These are phyloP conservation scores for Psephotus haematonotus DNA, from an alignment of 2,113 vertebrate species.

Conservation along the genomic window DNA sequence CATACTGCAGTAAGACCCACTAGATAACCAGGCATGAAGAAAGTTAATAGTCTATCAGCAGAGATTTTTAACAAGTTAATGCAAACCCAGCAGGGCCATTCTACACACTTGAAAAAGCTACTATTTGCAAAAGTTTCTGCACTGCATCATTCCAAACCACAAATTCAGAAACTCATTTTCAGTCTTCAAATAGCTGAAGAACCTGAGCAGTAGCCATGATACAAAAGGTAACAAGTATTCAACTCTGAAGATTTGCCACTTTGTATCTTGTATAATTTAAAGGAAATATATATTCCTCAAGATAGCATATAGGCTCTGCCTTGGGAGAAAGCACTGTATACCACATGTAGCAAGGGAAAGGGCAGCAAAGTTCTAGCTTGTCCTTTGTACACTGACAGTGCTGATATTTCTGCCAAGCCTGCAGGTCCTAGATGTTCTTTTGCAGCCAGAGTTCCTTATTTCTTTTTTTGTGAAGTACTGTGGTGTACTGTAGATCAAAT, in stretches of 20 bases:
- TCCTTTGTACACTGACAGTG: rapidly evolving
- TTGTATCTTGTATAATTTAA: background rate
- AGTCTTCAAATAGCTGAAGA: background rate
- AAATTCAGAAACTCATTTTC: background rate
- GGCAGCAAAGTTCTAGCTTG: background rate
- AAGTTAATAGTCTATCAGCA: background rate
- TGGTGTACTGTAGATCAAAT: background rate
- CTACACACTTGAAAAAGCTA: background rate
- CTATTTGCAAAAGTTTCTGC: background rate
- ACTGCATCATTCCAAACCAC: background rate
- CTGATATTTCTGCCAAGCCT: background rate
- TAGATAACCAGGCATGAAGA: background rate
- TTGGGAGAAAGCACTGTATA: rapidly evolving
- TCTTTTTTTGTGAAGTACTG: background rate
- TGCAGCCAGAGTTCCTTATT: background rate
- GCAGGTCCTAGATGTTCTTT: background rate
- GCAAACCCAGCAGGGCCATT: background rate
- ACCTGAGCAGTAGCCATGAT: background rate
- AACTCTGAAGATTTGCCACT: background rate
- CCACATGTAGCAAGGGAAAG: background rate
- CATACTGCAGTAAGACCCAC: background rate
- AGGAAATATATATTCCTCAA: background rate
- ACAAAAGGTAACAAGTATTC: background rate
- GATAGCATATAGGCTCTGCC: background rate
- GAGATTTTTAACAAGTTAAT: background rate